Conservation (phyloP, 1,140 invertebrate genomes). For the Tetramorium simillimum region DNA sequence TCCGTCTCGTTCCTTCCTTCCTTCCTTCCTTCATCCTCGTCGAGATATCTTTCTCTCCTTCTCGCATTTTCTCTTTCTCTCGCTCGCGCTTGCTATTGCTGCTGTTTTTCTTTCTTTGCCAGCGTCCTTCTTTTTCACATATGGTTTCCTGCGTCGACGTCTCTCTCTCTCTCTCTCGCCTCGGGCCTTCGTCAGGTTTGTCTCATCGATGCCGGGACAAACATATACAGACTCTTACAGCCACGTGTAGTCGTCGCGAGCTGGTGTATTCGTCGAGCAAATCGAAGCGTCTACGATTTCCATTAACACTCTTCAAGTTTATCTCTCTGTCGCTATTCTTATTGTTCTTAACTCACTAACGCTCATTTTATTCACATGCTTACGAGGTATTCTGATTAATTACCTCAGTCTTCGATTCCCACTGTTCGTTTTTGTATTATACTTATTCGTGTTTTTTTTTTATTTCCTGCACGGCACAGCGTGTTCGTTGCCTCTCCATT, state of each 20-base stretch:
- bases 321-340: neutral
- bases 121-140: constrained; percentile 39
- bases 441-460: neutral
- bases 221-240: neutral
- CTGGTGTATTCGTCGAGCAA: constrained; percentile 6
- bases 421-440: neutral
- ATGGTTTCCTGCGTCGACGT: constrained; percentile 11
- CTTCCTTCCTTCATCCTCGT: neutral
- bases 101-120: constrained; percentile 34
- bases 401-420: neutral
- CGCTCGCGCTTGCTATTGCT: constrained; percentile 13
- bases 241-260: neutral
- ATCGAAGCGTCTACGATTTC: constrained; percentile 20
- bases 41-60: neutral
- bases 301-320: neutral
- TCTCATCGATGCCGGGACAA: constrained; percentile 24
- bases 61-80: constrained; percentile 20
- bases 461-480: neutral
- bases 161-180: constrained; percentile 41
- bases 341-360: neutral
- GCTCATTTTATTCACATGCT: neutral
- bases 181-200: constrained; percentile 43
- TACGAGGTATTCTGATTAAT: neutral
- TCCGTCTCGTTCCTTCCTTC: constrained; percentile 20
- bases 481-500: neutral